phyloP scores from a whole-genome alignment of 92 coral and sea anemone species.

The Chrysogorgia sp. region DNA sequence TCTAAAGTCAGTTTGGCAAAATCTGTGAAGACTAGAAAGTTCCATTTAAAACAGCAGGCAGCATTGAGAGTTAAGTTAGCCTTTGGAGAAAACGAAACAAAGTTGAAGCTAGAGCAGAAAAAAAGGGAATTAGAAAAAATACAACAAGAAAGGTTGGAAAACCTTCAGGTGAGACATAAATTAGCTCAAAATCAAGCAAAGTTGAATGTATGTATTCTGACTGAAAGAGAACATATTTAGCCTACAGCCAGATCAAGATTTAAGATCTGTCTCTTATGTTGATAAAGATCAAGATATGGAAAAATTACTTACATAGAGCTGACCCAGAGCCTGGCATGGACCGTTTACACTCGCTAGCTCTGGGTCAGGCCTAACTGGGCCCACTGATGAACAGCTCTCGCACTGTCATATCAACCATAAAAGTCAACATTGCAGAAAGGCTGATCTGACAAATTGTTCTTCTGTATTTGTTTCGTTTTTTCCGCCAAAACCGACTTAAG shows the following conservation, averaged over 20 bases:
- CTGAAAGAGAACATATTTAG: constrained; percentile 18
- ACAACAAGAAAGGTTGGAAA: constrained; percentile 20
- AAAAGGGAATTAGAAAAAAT: constrained; percentile 21
- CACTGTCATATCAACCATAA: too few relatives aligned
- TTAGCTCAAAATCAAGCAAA: constrained; percentile 37
- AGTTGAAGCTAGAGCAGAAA: constrained; percentile 27
- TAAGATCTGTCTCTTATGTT: neutral
- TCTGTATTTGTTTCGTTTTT: too few relatives aligned
- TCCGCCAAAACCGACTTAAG: too few relatives aligned
- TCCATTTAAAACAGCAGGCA: neutral
- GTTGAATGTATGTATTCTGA: constrained; percentile 15
- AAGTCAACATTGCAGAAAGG: too few relatives aligned
- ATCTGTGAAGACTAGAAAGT: neutral
- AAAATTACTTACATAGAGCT: too few relatives aligned
- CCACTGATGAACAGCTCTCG: too few relatives aligned
- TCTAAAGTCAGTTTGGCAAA: neutral
- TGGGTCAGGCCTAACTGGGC: too few relatives aligned
- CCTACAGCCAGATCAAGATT: neutral
- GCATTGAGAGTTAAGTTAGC: constrained; percentile 27
- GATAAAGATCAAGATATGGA: constrained; percentile 35
- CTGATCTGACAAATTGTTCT: too few relatives aligned
- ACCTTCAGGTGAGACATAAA: constrained; percentile 23
- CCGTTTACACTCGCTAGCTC: too few relatives aligned
- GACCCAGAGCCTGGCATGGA: too few relatives aligned
- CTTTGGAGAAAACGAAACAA: constrained; percentile 32